Base-by-base conservation (phyloP, 2,797 vertebrate genomes). In the Poecile montanus region DNA sequence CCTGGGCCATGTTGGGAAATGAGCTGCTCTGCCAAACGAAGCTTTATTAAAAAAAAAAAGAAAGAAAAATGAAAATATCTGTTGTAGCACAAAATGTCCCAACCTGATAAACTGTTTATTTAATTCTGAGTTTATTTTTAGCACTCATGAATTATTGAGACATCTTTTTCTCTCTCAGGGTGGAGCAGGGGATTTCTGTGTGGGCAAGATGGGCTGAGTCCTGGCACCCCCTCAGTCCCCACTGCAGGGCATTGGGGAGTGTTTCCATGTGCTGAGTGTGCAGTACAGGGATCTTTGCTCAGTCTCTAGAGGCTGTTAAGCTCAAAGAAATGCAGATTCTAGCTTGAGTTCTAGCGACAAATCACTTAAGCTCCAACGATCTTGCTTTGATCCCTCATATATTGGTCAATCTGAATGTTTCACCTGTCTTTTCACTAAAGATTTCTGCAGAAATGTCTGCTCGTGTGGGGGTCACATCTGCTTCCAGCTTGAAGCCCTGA, bases 81-180 rank as follows among this genome's bases (percentile, higher is more conserved):
- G 7, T 40, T 84, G 42, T 34, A 85, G 77, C 57, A 91, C 85
- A 95, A 76, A 93, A 95, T 91, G 80, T 95, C 91, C 88, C 74
- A 91, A 81, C 36, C 77, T 93, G 61, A 54, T 90, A 67, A 89
- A 61, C 8, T 65, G 83, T 58, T 78, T 74, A 62, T 87, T 94
- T 87, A 50, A 89, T 93, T 88, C 85, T 72, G 19, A 61, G 30
- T 61, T 79, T 86, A 84, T 90, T 97, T 95, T 93, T 93, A 96
- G 61, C 16, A 34, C 27, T 88, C 16, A 6, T 44, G 30, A 79
- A 44, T 66, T 84, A 51, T 71, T 48, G 66, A 84, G 75, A 45
- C 36, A 38, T 56, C 26, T 48, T 65, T 85, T 79, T 45, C 13
- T 82, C 60, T 68, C 38, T 81, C 32, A 22, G 56, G 32, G 32